These are phyloP conservation scores for Rhinogobio ventralis DNA, from an alignment of 2,797 vertebrate genomes.

Conservation along the genomic window DNA sequence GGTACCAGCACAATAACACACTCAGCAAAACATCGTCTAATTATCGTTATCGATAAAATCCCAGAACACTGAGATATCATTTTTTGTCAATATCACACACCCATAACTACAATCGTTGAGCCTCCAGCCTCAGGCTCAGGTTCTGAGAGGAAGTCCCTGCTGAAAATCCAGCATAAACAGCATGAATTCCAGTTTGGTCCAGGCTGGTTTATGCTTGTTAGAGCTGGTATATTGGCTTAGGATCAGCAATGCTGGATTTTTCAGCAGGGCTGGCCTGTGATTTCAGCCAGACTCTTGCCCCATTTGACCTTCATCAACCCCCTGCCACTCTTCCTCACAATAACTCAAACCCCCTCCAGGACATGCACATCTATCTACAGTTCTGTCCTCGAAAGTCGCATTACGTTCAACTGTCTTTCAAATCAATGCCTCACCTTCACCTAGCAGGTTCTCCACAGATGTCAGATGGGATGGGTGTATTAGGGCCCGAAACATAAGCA, in stretches of 20 bases:
- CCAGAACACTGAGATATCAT: too few relatives aligned
- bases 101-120: not conserved
- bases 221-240: not conserved
- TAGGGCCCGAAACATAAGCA: not conserved
- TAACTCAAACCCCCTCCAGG: not conserved
- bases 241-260: not conserved
- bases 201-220: not conserved
- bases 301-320: constrained; percentile 42
- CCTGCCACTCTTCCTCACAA: constrained; percentile 35
- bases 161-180: not conserved
- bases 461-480: not conserved
- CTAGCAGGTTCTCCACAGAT: not conserved
- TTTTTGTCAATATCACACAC: too few relatives aligned
- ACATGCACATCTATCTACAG: not conserved
- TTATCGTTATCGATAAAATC: not conserved
- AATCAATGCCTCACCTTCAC: not conserved
- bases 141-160: not conserved
- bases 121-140: not conserved
- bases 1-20: too few relatives aligned
- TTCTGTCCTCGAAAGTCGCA: not conserved
- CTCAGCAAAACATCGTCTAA: not conserved
- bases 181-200: not conserved
- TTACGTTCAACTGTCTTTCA: not conserved
- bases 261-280: not conserved
- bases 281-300: constrained; percentile 17